A percentile compares a stretch with the other conserved stretches of the same genome.
Evolutionary conservation across 2,888 invertebrate species (phyloP).

Genomic region (Zaprionus obscuricornis): DNA sequence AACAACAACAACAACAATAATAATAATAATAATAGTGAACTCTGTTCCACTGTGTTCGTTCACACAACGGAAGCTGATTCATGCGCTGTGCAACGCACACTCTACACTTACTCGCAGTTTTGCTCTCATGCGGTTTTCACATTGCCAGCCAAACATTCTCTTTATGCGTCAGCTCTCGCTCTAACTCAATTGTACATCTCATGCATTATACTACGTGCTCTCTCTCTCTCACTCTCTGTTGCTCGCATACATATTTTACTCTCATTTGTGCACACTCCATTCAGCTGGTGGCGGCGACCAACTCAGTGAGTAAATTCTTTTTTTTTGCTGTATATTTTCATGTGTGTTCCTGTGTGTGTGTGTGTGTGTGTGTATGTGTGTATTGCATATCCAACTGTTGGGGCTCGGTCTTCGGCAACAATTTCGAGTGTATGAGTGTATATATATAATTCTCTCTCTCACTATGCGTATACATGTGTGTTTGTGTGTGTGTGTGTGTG

Average conservation of each 20-base stretch:
- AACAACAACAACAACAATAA: constrained; percentile 3
- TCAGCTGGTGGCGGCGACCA: constrained; percentile 43
- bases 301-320: constrained; percentile 51
- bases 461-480: neutral
- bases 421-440: constrained; percentile 5
- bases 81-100: constrained; percentile 59
- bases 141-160: constrained; percentile 27
- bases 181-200: too few species aligned
- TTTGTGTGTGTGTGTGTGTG: constrained; percentile 7
- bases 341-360: constrained; percentile 2
- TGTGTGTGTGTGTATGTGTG: constrained; percentile 1
- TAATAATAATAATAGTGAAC: constrained; percentile 32
- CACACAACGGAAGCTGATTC: constrained; percentile 71
- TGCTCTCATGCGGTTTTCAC: constrained; percentile 27
- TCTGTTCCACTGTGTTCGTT: too few species aligned
- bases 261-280: constrained; percentile 39
- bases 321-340: constrained; percentile 35
- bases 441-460: constrained; percentile 4
- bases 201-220: too few species aligned
- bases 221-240: neutral
- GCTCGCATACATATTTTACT: constrained; percentile 6
- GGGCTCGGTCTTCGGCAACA: constrained; percentile 45
- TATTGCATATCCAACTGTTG: constrained; percentile 61
- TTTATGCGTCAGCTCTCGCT: constrained; percentile 35
- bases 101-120: constrained; percentile 34